phyloP scores from a whole-genome alignment of 2,113 vertebrate genomes.

The Pomatorhinus ruficollis region DNA sequence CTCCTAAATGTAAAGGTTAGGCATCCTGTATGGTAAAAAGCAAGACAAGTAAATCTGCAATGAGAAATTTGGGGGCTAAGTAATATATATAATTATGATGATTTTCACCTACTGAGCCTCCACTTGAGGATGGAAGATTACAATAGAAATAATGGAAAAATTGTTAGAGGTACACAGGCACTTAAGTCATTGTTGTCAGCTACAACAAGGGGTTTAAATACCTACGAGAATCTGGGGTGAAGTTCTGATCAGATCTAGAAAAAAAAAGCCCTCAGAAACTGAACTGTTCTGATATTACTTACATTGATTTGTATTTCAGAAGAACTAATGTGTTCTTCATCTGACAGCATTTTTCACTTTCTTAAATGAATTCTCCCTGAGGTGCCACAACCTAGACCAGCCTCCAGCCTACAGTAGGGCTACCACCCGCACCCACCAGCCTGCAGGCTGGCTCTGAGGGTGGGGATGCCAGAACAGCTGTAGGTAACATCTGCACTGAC shows the following conservation, averaged over 20 bases:
- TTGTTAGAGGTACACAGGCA: not conserved
- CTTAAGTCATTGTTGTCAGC: not conserved
- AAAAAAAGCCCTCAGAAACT: not conserved
- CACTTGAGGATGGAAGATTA: not conserved
- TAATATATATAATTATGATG: not conserved
- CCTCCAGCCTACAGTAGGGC: not conserved
- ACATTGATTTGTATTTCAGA: not conserved
- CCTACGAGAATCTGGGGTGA: not conserved
- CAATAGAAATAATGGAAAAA: not conserved
- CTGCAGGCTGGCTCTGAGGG: fast-evolving
- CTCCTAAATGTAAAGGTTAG: not conserved
- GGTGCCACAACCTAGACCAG: not conserved
- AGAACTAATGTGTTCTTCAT: not conserved
- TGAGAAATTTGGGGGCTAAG: not conserved
- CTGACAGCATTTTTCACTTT: not conserved
- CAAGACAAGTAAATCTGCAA: not conserved
- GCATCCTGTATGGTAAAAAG: not conserved
- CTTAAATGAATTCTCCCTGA: not conserved
- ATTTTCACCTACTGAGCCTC: not conserved
- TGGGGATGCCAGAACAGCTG: not conserved
- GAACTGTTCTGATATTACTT: not conserved
- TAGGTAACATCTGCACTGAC: not conserved
- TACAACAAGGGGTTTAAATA: not conserved
- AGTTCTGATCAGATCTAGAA: not conserved
- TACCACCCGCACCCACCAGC: fast-evolving